Base-by-base conservation (phyloP, 2,797 vertebrate genomes). In the Pantherophis vulpinus region DNA sequence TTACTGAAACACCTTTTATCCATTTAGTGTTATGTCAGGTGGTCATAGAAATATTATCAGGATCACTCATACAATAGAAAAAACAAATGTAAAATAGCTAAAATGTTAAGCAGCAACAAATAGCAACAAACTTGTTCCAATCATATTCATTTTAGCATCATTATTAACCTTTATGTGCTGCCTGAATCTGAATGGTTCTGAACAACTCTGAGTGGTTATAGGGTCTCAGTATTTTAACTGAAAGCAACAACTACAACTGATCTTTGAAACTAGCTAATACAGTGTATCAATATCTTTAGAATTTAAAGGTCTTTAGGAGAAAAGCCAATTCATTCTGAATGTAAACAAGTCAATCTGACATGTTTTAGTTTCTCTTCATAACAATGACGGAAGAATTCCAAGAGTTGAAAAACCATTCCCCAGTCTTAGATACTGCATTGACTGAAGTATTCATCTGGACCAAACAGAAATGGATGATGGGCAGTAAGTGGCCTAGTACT, bases 281-380 rank as follows among this genome's bases (percentile, higher is more conserved):
- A 58, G 47, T 55, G 42, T 90, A 87, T 86, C 32, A 9, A n/a
- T 86, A 47, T 58, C 66, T 61, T 56, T 63, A 56, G n/a, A 70
- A 88, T 88, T 29, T 8, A 0, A 74, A 60, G 83, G 29, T 91
- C 61, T 93, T 60, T 90, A 54, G 60, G 58, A 54, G 51, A 90
- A 93, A 91, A 89, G 86, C 60, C 32, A 93, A 58, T 87, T 27
- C 1, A 60, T 87, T 90, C 60, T 23, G 86, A 66, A 93, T 23
- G 29, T 70, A 87, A 93, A 87, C 37, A 90, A 58, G 51, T 87
- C 89, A 61, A 37, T n/a, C 18, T 37, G 10, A 18, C 60, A 88
- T 56, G 4, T 61, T 90, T 86, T 90, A 90, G 37, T 29, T 70
- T 16, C 11, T 74, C 9, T 54, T 42, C 59, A 13, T 7, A 59